Conservation (phyloP, 2,888 invertebrate genomes). For the Drosophila emarginata region DNA sequence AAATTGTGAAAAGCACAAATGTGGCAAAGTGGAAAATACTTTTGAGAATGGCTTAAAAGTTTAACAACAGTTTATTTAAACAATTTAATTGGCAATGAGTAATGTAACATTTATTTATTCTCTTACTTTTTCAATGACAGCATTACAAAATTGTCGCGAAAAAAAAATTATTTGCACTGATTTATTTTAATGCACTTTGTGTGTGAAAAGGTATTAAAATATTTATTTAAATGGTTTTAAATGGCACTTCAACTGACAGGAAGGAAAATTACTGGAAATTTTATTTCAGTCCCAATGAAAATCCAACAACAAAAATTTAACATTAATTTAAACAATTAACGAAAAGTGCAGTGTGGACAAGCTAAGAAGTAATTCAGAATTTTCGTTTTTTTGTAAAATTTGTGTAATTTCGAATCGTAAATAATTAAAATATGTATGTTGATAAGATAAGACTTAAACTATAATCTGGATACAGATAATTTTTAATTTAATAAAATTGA, state of each 20-base stretch:
- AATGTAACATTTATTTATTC: constrained; percentile 3
- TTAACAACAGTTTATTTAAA: constrained; percentile 6
- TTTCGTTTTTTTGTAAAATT: not conserved
- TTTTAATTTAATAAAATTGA: too few relatives aligned
- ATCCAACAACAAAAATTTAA: constrained; percentile 16
- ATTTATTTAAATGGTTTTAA: constrained; percentile 62
- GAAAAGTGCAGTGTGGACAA: not conserved
- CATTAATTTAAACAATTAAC: constrained; percentile 23
- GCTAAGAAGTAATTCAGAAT: not conserved
- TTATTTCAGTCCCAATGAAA: constrained; percentile 44
- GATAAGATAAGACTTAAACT: too few relatives aligned
- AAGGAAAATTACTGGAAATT: constrained; percentile 42
- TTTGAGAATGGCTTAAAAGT: not conserved
- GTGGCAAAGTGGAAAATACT: not conserved
- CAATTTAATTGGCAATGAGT: not conserved
- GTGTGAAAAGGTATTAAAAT: constrained; percentile 35
- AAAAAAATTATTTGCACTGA: constrained; percentile 20
- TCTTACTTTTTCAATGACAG: not conserved
- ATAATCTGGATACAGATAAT: too few relatives aligned
- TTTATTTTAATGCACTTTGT: constrained; percentile 66
- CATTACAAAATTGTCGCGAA: not conserved
- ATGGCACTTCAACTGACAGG: constrained; percentile 60
- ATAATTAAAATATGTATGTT: not conserved
- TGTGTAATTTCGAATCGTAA: not conserved
- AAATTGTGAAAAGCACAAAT: constrained; percentile 35